Conservation (phyloP, 2,113 vertebrate genomes). For the Oxyruncus cristatus region DNA sequence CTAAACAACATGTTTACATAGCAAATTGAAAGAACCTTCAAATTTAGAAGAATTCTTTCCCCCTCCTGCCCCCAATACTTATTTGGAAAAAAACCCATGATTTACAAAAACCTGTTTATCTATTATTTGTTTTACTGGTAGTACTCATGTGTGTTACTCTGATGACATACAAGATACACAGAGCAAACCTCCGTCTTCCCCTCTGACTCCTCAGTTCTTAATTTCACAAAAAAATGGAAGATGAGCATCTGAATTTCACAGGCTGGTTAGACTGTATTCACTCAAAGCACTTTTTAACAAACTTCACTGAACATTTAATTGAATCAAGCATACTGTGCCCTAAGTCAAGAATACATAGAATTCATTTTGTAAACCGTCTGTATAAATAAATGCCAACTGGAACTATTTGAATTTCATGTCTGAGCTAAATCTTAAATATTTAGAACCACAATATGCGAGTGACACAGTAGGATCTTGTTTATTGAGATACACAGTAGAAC, state of each 20-base stretch:
- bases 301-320: neutral
- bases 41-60: neutral
- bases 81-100: neutral
- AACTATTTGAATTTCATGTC: conserved; percentile 55
- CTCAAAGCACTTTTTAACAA: neutral
- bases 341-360: conserved; percentile 46
- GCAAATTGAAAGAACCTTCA: neutral
- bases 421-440: conserved; percentile 52
- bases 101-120: neutral
- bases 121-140: neutral
- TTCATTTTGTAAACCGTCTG: conserved; percentile 64
- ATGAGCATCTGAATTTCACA: neutral
- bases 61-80: neutral
- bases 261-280: neutral
- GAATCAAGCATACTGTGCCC: conserved; percentile 38
- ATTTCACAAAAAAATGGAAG: neutral
- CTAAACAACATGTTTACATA: neutral
- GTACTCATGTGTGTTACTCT: neutral
- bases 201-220: neutral
- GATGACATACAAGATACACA: neutral
- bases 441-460: conserved; percentile 49
- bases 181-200: neutral
- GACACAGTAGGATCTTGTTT: conserved; percentile 57
- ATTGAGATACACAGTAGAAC: conserved; percentile 74
- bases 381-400: conserved; percentile 56